These are phyloP conservation scores for Chelon labrosus DNA, from an alignment of 2,797 vertebrate genomes.

Conservation along the genomic window DNA sequence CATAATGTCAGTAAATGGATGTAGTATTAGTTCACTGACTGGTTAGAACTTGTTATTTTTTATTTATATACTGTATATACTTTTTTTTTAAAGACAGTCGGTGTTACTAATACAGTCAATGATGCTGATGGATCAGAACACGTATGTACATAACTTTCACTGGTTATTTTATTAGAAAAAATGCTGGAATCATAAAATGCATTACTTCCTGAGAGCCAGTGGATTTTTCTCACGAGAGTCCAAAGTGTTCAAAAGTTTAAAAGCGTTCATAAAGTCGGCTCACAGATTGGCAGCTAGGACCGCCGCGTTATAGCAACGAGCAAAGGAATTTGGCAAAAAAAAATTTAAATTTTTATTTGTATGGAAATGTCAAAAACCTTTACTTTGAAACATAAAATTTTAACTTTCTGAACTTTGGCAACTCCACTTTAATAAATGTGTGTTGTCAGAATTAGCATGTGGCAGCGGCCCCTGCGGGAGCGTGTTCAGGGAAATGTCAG, in stretches of 20 bases:
- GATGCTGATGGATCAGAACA: background rate
- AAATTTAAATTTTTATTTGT: constrained; percentile 12
- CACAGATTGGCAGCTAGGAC: constrained; percentile 26
- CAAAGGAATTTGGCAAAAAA: constrained; percentile 25
- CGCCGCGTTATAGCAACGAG: constrained; percentile 47
- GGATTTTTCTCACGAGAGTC: constrained; percentile 43
- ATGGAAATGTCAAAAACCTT: constrained; percentile 32
- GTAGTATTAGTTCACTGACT: too few relatives aligned
- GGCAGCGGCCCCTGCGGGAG: constrained; percentile 20
- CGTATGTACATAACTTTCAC: constrained; percentile 17
- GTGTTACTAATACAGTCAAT: background rate
- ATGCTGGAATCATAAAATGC: constrained; percentile 55
- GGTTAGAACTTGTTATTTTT: too few relatives aligned
- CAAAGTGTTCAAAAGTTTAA: constrained; percentile 38
- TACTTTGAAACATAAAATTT: constrained; percentile 39
- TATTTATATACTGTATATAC: too few relatives aligned
- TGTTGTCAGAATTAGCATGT: constrained; percentile 31
- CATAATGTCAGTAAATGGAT: too few relatives aligned
- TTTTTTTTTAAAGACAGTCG: too few relatives aligned
- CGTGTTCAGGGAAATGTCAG: constrained; percentile 45
- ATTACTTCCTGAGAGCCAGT: constrained; percentile 42
- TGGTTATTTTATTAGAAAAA: constrained; percentile 35
- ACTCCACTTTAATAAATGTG: constrained; percentile 16
- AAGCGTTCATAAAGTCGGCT: constrained; percentile 36
- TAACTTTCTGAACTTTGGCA: constrained; percentile 30